These are phyloP conservation scores for Torymus texanus DNA, from an alignment of 2,888 invertebrate species.

Conservation along the genomic window DNA sequence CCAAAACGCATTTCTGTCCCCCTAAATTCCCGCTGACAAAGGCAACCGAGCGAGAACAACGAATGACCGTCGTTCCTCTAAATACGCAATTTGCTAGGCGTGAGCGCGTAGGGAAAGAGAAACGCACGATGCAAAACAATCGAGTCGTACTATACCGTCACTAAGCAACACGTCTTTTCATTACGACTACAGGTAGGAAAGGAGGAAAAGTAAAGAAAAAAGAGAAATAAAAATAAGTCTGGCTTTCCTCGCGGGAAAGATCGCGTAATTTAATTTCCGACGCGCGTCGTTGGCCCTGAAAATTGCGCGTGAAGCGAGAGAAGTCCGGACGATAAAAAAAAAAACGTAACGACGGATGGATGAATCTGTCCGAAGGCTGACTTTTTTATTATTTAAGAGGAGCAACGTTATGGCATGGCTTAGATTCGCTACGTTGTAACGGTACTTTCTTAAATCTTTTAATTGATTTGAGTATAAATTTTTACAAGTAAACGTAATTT, in stretches of 20 bases:
- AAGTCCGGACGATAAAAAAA: neutral
- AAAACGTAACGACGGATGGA: too few relatives aligned
- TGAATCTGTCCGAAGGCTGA: too few relatives aligned
- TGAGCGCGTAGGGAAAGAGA: too few relatives aligned
- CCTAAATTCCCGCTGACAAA: neutral
- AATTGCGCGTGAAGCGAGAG: conserved; percentile 16
- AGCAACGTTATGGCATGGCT: too few relatives aligned
- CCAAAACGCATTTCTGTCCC: too few relatives aligned
- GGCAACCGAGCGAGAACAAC: conserved; percentile 11
- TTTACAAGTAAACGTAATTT: too few relatives aligned
- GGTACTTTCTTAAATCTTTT: too few relatives aligned
- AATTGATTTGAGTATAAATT: too few relatives aligned
- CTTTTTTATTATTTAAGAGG: too few relatives aligned
- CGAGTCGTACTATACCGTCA: neutral
- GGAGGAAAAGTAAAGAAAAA: neutral
- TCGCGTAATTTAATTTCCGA: conserved; percentile 36
- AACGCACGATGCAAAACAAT: conserved; percentile 9
- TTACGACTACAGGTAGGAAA: neutral
- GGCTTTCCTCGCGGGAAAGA: neutral
- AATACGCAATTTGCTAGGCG: conserved; percentile 13
- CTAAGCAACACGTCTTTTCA: neutral
- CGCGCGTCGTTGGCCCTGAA: conserved; percentile 15
- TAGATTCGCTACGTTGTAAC: too few relatives aligned
- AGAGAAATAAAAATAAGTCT: neutral
- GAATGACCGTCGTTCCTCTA: neutral